These are phyloP conservation scores for Chaetodon auriga DNA, from an alignment of 2,113 vertebrate genomes.

Conservation along the genomic window DNA sequence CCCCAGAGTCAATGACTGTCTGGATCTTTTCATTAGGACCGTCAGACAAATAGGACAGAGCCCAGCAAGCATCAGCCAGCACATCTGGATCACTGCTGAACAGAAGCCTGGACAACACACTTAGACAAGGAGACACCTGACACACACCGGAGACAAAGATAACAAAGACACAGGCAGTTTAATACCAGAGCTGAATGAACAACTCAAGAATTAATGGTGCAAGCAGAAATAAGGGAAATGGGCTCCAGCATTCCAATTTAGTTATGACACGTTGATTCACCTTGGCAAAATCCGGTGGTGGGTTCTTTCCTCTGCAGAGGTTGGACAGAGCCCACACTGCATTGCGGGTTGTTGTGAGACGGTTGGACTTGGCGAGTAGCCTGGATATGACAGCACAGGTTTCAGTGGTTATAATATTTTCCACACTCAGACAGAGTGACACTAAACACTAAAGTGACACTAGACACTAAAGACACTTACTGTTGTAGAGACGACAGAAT, in stretches of 20 bases:
- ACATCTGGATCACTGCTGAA: conserved; percentile 94
- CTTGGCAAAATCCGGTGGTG: conserved; percentile 93
- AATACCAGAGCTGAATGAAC: neutral
- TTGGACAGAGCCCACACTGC: conserved; percentile 95
- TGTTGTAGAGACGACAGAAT: conserved; percentile 93
- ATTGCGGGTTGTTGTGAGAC: conserved; percentile 93
- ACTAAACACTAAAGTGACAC: no score
- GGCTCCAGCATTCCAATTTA: neutral
- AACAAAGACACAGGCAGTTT: neutral
- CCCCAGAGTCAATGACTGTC: conserved; percentile 94
- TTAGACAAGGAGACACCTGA: conserved; percentile 93
- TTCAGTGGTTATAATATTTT: neutral
- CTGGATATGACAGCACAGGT: conserved; percentile 69
- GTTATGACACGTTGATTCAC: conserved; percentile 71
- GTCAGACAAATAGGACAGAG: conserved; percentile 93
- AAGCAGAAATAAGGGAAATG: neutral
- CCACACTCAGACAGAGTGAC: neutral
- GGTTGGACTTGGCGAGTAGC: conserved; percentile 90
- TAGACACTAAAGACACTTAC: conserved; percentile 82
- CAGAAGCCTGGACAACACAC: conserved; percentile 89
- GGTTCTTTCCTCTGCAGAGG: conserved; percentile 94
- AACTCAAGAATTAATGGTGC: neutral
- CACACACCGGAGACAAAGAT: neutral
- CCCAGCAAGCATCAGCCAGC: conserved; percentile 94
- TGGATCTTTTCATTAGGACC: conserved; percentile 96